Conservation (phyloP, 2,797 vertebrate species). For the Enteromius thamalakanensis region DNA sequence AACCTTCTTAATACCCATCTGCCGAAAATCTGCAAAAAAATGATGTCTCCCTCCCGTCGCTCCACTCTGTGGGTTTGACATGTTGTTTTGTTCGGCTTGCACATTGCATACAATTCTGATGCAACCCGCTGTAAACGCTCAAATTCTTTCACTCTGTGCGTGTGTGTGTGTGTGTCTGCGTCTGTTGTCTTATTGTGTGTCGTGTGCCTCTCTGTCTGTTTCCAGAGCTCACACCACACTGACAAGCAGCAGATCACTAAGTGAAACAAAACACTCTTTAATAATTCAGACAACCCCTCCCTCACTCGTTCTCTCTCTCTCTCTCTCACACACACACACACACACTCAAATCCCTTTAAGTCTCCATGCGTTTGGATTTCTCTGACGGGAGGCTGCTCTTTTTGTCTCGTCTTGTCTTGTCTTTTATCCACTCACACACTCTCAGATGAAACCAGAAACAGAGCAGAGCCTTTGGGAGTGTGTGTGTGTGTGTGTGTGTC, state of each 20-base stretch:
- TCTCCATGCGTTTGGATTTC: slow-evolving; percentile 44
- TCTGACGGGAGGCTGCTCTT: slow-evolving; percentile 31
- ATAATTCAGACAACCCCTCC: slow-evolving; percentile 53
- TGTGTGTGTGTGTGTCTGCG: slow-evolving; percentile 9
- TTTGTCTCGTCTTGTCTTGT: slow-evolving; percentile 30
- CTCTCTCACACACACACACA: not conserved
- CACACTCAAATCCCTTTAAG: slow-evolving; percentile 42
- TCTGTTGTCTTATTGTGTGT: slow-evolving; percentile 46
- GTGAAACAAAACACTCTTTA: slow-evolving; percentile 64
- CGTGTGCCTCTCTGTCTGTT: slow-evolving; percentile 48
- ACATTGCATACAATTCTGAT: slow-evolving; percentile 57
- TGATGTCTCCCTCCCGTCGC: not conserved
- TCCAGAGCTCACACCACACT: slow-evolving; percentile 49
- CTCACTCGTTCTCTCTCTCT: not conserved
- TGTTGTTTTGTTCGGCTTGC: slow-evolving; percentile 52
- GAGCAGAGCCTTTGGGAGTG: not conserved
- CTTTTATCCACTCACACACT: slow-evolving; percentile 30
- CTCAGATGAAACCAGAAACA: slow-evolving; percentile 45
- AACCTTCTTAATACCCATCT: slow-evolving; percentile 11
- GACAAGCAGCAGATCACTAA: slow-evolving; percentile 62
- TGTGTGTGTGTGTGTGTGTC: slow-evolving; percentile 12
- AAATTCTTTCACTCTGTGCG: slow-evolving; percentile 31
- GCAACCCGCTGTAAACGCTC: slow-evolving; percentile 60
- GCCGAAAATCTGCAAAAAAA: slow-evolving; percentile 1
- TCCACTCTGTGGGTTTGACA: slow-evolving; percentile 31